phyloP scores from a whole-genome alignment of 2,797 vertebrate genomes.

The Natrix natrix region DNA sequence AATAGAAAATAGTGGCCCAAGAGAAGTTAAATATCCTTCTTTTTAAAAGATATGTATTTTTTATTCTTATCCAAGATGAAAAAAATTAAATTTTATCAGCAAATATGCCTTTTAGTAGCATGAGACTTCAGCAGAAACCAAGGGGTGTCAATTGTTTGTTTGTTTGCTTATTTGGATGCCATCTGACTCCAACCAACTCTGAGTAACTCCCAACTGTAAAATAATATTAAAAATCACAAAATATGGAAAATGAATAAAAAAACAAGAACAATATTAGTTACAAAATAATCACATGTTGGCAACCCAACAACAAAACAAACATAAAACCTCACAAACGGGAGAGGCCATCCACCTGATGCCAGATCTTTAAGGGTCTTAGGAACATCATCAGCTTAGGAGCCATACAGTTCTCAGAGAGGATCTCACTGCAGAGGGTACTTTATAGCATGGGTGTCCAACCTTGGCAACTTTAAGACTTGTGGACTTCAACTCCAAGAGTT shows the following conservation, averaged over 20 bases:
- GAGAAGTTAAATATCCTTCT: constrained; percentile 1
- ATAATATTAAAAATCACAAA: background rate
- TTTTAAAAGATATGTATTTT: background rate
- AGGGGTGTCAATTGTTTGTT: background rate
- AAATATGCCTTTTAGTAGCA: background rate
- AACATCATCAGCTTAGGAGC: background rate
- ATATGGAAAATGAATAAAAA: background rate
- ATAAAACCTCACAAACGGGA: background rate
- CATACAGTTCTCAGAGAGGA: background rate
- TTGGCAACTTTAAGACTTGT: too few species aligned
- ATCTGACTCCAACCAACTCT: background rate
- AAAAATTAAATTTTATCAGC: background rate
- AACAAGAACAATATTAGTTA: background rate
- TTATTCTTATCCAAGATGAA: constrained; percentile 4
- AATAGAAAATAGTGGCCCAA: constrained; percentile 6
- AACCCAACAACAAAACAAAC: background rate
- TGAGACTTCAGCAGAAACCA: background rate
- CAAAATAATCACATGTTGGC: background rate
- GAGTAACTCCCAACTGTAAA: background rate
- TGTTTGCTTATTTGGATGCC: background rate
- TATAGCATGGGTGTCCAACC: background rate
- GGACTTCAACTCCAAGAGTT: too few species aligned
- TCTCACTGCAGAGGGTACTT: background rate
- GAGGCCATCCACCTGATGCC: background rate
- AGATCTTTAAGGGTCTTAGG: background rate